Conservation (phyloP, 2,888 invertebrate genomes). For the Rhamnusium bicolor region DNA sequence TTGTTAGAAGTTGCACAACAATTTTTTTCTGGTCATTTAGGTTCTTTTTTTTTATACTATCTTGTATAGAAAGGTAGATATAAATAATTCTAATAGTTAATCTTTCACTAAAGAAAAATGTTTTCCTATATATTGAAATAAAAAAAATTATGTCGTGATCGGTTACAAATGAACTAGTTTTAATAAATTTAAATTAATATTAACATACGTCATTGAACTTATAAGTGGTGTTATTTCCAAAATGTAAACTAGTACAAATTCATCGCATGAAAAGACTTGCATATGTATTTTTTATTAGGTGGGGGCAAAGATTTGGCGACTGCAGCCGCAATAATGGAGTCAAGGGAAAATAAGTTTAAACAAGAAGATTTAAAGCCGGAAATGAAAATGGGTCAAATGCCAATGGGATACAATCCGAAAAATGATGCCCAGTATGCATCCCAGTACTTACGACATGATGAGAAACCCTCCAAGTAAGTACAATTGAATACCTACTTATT, state of each 20-base stretch:
- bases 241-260: no score
- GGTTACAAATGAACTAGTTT: no score
- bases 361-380: constrained; percentile 67
- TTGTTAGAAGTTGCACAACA: neutral
- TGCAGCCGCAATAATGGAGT: constrained; percentile 77
- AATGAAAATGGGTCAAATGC: constrained; percentile 54
- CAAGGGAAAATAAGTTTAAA: constrained; percentile 68
- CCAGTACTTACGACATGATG: constrained; percentile 75
- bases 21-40: neutral
- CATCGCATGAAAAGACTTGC: no score
- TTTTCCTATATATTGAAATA: no score
- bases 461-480: constrained; percentile 69
- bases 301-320: constrained; percentile 90
- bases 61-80: neutral
- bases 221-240: no score
- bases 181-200: no score
- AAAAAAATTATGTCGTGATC: no score
- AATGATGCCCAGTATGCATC: constrained; percentile 72
- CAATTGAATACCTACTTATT: neutral
- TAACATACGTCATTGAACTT: no score
- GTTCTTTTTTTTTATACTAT: neutral
- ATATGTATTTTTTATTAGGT: constrained; percentile 72
- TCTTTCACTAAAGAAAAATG: neutral
- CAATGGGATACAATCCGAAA: constrained; percentile 64
- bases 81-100: no score